These are phyloP conservation scores for Apistogramma diplotaenia DNA, from an alignment of 2,113 vertebrate species.

Conservation along the genomic window DNA sequence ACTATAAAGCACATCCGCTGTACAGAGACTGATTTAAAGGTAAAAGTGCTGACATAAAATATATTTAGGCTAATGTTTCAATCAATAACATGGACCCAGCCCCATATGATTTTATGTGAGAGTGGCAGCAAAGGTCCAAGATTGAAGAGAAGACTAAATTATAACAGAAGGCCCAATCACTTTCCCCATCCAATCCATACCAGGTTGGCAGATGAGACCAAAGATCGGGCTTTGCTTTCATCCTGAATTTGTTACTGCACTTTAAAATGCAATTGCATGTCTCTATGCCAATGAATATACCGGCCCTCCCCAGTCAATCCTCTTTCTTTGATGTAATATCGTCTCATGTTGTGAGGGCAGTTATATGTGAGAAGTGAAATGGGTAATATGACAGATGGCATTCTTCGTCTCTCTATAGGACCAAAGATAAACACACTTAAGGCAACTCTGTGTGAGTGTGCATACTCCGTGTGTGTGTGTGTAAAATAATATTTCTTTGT, in stretches of 20 bases:
- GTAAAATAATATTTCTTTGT: not conserved
- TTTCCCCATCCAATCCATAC: slow-evolving; percentile 40
- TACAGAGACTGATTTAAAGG: not conserved
- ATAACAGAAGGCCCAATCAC: slow-evolving; percentile 46
- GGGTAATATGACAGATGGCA: slow-evolving; percentile 54
- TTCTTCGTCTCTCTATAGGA: slow-evolving; percentile 12
- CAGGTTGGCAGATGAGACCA: slow-evolving; percentile 50
- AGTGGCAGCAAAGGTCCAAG: slow-evolving; percentile 20
- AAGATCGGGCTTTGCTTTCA: slow-evolving; percentile 55
- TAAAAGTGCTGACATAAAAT: slow-evolving; percentile 24
- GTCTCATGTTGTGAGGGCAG: slow-evolving; percentile 39
- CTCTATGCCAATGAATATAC: slow-evolving; percentile 43
- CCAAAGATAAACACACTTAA: slow-evolving; percentile 22
- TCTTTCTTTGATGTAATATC: slow-evolving; percentile 55
- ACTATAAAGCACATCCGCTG: not conserved
- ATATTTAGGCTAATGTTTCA: slow-evolving; percentile 22
- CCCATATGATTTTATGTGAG: not conserved
- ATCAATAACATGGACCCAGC: slow-evolving; percentile 1
- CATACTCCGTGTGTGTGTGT: not conserved
- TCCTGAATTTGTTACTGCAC: slow-evolving; percentile 56
- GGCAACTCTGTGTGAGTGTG: not conserved
- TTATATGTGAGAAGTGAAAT: slow-evolving; percentile 32
- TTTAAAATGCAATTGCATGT: slow-evolving; percentile 56
- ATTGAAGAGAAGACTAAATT: slow-evolving; percentile 46
- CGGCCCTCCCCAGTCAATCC: slow-evolving; percentile 30